Base-by-base conservation (phyloP, 2,797 vertebrate species). In the Neosalanx taihuensis region DNA sequence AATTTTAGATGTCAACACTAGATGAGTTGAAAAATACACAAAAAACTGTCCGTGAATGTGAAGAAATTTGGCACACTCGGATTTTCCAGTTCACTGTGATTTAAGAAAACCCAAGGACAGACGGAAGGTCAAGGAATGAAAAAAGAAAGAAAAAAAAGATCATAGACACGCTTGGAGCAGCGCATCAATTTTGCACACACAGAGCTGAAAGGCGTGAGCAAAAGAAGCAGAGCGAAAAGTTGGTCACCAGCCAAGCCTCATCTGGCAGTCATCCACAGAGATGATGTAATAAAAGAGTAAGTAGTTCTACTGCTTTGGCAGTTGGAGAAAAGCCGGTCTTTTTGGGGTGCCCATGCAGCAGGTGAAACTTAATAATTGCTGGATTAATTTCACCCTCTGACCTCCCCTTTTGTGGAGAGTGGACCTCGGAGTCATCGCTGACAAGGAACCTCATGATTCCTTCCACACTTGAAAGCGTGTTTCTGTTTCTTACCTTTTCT, bases 201-300 rank as follows among this genome's bases (percentile, higher is more conserved):
- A 69, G 46, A 15, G 53, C 3, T 67, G 61, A 58, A 56, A 46
- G 3, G 13, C 46, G 56, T 13, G 67, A 18, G 67, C 51, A 2
- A 23, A 33, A 17, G 62, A 51, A 59, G 72, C 29, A 67, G 65
- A 59, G 37, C 51, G 53, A 9, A 56, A 30, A 58, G 71, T 35
- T 90, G 89, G 84, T 82, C 46, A 23, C 65, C 59, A 71, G 84
- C 86, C 87, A 84, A 70, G 33, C 68, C 63, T 75, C 79, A 70
- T 79, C 81, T 90, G 91, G 90, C 85, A 3, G 12, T 33, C 57
- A 35, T 90, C 88, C 87, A 92, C 78, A 63, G 35, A 70, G 78
- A 82, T 92, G 91, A 93, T 90, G 90, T 90, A 87, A 92, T 87
- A 75, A 74, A 67, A 69, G 77, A 83, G 89, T 86, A 90, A 89